These are phyloP conservation scores for Semnopithecus entellus DNA, from an alignment of 2,113 vertebrate species.

Conservation along the genomic window DNA sequence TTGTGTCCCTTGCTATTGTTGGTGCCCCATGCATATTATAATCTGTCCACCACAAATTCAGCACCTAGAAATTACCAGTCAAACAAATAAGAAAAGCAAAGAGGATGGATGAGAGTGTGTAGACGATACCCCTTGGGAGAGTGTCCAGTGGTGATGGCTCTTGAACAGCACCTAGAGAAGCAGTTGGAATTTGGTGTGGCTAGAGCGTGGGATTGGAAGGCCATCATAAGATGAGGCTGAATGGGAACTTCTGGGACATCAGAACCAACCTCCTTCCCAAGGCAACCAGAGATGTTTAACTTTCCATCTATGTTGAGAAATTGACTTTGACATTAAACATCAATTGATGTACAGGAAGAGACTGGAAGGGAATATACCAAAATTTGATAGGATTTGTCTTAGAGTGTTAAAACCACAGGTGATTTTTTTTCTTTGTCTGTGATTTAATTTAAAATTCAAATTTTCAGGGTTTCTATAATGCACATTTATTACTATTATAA, in stretches of 20 bases:
- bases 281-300: neutral
- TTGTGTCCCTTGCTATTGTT: neutral
- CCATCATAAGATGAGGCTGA: neutral
- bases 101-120: neutral
- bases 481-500: neutral
- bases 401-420: neutral
- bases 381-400: neutral
- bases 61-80: neutral
- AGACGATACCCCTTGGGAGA: neutral
- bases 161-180: neutral
- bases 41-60: neutral
- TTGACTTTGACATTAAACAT: slow-evolving; percentile 47
- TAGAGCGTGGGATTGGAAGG: neutral
- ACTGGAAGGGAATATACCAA: neutral
- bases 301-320: neutral
- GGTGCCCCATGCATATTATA: neutral
- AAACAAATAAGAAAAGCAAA: neutral
- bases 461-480: neutral
- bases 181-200: fast-evolving
- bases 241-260: neutral
- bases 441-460: slow-evolving; percentile 52
- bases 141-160: neutral
- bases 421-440: neutral
- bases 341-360: slow-evolving; percentile 1
- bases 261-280: neutral